Conservation (phyloP, 1,140 invertebrate genomes). For the Pissodes strobi region DNA sequence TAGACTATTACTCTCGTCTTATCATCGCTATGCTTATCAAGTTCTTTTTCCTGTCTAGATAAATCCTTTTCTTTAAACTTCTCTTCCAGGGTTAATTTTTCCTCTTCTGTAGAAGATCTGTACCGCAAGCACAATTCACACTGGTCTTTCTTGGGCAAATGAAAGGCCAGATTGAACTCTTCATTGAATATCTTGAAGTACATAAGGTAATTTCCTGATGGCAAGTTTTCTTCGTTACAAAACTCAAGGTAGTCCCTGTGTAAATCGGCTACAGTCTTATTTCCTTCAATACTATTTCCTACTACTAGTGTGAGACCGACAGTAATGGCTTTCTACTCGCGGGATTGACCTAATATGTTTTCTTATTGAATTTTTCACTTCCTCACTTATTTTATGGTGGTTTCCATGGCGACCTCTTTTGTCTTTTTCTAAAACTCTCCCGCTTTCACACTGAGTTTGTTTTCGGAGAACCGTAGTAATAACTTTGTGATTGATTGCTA, state of each 20-base stretch:
- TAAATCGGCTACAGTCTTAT: too few relatives aligned
- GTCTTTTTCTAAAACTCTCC: too few relatives aligned
- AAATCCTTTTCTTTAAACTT: neutral
- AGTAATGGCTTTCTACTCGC: neutral
- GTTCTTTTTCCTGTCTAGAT: neutral
- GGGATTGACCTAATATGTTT: neutral
- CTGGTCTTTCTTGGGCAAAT: constrained; percentile 2
- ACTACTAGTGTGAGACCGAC: neutral
- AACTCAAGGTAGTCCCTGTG: neutral
- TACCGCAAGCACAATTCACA: neutral
- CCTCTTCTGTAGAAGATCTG: neutral
- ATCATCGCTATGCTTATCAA: neutral
- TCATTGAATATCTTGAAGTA: neutral
- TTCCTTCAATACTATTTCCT: too few relatives aligned
- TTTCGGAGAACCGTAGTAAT: too few relatives aligned
- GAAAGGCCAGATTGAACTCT: too few relatives aligned
- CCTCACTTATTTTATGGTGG: neutral
- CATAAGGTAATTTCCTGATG: neutral
- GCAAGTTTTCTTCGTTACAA: neutral
- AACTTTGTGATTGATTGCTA: neutral
- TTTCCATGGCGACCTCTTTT: neutral
- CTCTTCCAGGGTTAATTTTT: neutral
- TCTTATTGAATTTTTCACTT: neutral
- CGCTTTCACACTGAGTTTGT: too few relatives aligned
- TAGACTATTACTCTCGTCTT: too few relatives aligned